phyloP scores from a whole-genome alignment of 37 sponge, comb jelly and placozoan genomes.

The Diacarnus erythraeanus region DNA sequence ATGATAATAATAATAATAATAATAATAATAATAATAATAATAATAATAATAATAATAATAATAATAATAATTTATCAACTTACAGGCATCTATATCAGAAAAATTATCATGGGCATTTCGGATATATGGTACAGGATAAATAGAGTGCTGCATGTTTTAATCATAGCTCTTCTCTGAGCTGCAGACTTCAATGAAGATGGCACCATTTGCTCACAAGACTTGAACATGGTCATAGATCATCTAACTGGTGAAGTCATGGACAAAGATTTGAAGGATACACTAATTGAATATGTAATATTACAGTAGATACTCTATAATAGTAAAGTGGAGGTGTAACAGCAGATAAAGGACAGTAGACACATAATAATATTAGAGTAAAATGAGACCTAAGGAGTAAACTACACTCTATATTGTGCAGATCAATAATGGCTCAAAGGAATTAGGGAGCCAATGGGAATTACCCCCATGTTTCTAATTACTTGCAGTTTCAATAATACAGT shows the following conservation, averaged over 20 bases:
- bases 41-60: too few relatives aligned
- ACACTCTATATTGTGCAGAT: too few relatives aligned
- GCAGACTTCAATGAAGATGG: conserved; percentile 36
- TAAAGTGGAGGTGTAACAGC: not conserved
- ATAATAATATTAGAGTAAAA: too few relatives aligned
- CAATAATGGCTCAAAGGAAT: too few relatives aligned
- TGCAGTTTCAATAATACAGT: too few relatives aligned
- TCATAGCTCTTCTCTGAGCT: not conserved
- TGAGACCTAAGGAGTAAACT: too few relatives aligned
- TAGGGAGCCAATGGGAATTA: too few relatives aligned
- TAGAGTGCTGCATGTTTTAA: not conserved
- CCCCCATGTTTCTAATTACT: too few relatives aligned
- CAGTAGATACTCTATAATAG: not conserved
- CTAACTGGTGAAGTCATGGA: not conserved
- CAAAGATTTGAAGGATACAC: not conserved
- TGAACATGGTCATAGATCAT: conserved; percentile 4
- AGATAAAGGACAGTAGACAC: not conserved
- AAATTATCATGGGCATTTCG: conserved; percentile 33
- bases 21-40: too few relatives aligned
- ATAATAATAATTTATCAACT: conserved; percentile 3
- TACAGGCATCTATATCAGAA: conserved; percentile 4
- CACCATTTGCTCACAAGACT: conserved; percentile 13
- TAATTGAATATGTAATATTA: conserved; percentile 24
- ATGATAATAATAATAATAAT: too few relatives aligned
- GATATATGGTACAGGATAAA: conserved; percentile 15